phyloP scores from a whole-genome alignment of 2,888 invertebrate species.

The Acholoe squamosa region DNA sequence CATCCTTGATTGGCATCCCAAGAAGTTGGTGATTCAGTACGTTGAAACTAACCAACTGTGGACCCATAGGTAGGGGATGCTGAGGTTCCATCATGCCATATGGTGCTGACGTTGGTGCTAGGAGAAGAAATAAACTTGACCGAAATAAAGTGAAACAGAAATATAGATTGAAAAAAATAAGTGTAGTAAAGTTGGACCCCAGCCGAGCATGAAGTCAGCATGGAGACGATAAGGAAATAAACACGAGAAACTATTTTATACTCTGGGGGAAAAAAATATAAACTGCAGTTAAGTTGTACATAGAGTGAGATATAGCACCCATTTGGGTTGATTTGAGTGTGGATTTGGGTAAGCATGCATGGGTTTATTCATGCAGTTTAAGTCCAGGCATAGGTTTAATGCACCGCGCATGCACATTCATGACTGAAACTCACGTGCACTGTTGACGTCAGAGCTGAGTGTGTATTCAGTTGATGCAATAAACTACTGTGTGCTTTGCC shows the following conservation, averaged over 20 bases:
- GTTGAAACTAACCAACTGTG: no score
- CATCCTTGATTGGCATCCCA: no score
- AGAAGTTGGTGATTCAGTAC: no score
- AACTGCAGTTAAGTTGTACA: neutral
- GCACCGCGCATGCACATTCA: neutral
- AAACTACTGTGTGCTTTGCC: neutral
- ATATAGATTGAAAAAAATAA: no score
- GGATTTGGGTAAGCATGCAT: neutral
- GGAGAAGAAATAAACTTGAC: neutral
- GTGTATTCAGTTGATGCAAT: constrained; percentile 19
- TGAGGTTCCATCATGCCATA: no score
- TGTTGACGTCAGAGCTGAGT: constrained; percentile 13
- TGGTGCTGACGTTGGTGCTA: no score
- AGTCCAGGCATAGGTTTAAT: neutral
- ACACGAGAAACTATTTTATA: neutral
- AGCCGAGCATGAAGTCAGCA: neutral
- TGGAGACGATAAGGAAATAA: neutral
- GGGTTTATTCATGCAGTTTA: neutral
- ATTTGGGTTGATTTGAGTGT: neutral
- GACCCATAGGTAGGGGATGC: no score
- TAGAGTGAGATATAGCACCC: neutral
- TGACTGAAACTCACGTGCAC: neutral
- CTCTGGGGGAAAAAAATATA: neutral
- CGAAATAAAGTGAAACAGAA: neutral
- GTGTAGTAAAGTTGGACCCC: neutral